These are phyloP conservation scores for Clusia tigrina DNA, from an alignment of 2,888 invertebrate genomes.

Conservation along the genomic window DNA sequence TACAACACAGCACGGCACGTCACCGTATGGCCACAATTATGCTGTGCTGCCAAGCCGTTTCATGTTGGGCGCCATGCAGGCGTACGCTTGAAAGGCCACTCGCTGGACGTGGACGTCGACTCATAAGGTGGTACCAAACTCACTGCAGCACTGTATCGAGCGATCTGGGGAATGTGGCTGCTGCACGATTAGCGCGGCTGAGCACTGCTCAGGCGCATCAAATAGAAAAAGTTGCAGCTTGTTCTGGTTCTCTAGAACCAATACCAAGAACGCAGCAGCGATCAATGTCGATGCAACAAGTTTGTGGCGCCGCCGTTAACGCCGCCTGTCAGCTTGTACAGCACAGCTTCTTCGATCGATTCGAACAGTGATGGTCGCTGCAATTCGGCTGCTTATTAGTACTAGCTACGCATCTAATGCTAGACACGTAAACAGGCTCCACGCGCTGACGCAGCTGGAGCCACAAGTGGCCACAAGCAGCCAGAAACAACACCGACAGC, in stretches of 20 bases:
- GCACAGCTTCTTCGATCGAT: background rate
- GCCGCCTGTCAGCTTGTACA: background rate
- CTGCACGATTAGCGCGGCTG: too few relatives aligned
- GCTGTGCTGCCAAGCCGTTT: too few relatives aligned
- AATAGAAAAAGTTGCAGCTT: too few relatives aligned
- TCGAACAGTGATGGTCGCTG: too few relatives aligned
- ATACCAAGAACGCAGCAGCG: background rate
- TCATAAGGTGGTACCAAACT: background rate
- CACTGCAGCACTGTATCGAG: too few relatives aligned
- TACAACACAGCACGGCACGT: background rate
- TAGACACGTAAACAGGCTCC: background rate
- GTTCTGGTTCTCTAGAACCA: too few relatives aligned
- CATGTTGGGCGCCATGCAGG: conserved; percentile 17
- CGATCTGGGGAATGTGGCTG: too few relatives aligned
- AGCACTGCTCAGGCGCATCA: too few relatives aligned
- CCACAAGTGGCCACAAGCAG: too few relatives aligned
- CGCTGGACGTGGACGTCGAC: background rate
- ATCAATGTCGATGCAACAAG: conserved; percentile 30
- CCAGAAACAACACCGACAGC: too few relatives aligned
- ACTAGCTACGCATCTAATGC: conserved; percentile 11
- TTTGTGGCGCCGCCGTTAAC: conserved; percentile 38
- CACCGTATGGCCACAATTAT: too few relatives aligned
- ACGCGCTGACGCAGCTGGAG: background rate
- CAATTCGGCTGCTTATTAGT: conserved; percentile 10
- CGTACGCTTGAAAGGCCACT: background rate